A percentile compares a stretch with the other conserved stretches of the same genome.
phyloP scores from a whole-genome alignment of 2,113 vertebrate genomes.

The Sturnus vulgaris region DNA sequence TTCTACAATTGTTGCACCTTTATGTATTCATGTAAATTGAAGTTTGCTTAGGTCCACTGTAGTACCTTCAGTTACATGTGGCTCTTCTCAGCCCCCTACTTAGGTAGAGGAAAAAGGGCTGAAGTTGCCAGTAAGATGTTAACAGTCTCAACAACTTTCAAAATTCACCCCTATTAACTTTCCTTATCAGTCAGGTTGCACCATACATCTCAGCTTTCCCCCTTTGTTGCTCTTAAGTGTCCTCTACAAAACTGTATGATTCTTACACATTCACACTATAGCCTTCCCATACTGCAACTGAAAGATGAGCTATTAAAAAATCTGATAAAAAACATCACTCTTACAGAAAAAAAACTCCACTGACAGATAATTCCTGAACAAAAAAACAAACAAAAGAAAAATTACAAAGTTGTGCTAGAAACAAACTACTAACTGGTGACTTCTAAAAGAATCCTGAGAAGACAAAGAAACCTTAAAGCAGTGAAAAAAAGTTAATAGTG shows the following conservation, averaged over 20 bases:
- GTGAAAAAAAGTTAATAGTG: not conserved
- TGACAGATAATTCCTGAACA: not conserved
- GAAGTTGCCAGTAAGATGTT: not conserved
- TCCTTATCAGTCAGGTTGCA: not conserved
- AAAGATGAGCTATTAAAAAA: not conserved
- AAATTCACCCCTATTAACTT: not conserved
- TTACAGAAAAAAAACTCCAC: not conserved
- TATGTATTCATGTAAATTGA: not conserved
- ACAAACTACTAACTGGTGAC: not conserved
- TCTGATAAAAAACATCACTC: not conserved
- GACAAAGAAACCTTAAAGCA: not conserved
- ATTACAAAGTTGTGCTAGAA: not conserved
- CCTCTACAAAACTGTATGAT: not conserved
- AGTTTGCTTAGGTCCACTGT: not conserved
- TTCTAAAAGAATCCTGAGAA: not conserved
- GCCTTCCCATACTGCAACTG: not conserved
- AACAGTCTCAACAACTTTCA: not conserved
- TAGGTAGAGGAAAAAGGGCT: not conserved
- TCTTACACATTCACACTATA: not conserved
- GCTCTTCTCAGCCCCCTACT: not conserved
- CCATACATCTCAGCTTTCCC: not conserved
- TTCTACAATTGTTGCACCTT: not conserved
- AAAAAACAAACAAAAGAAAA: not conserved
- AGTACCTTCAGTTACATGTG: not conserved
- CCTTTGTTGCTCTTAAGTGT: not conserved